Percentiles rank a stretch among this genome's conserved stretches.
phyloP scores from a whole-genome alignment of 2,797 vertebrate genomes.

The Pseudomugil tenellus region DNA sequence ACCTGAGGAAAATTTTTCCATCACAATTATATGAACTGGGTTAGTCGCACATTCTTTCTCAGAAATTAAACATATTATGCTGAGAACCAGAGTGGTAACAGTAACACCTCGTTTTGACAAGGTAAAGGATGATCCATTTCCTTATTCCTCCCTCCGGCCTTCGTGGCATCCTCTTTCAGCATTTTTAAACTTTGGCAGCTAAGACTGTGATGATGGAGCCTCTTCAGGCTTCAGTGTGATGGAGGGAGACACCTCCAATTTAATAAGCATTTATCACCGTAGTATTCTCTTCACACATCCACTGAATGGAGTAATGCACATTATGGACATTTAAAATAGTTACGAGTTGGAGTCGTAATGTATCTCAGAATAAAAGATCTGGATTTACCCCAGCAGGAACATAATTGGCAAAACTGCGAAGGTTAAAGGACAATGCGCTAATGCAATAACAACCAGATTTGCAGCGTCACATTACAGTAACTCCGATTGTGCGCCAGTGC shows the following conservation, averaged over 20 bases:
- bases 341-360: background rate
- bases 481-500: slow-evolving; percentile 60
- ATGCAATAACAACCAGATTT: slow-evolving; percentile 75
- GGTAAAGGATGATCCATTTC: slow-evolving; percentile 29
- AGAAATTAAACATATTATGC: slow-evolving; percentile 1
- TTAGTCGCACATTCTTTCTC: background rate
- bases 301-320: slow-evolving; percentile 17
- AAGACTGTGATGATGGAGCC: slow-evolving; percentile 52
- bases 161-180: slow-evolving; percentile 25
- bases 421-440: slow-evolving; percentile 65
- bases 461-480: slow-evolving; percentile 72
- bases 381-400: background rate
- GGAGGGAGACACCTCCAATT: slow-evolving; percentile 57
- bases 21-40: background rate
- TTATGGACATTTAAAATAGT: background rate
- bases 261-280: slow-evolving; percentile 57
- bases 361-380: background rate
- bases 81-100: background rate
- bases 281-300: slow-evolving; percentile 17
- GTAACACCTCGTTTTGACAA: slow-evolving; percentile 26
- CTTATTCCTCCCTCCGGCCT: slow-evolving; percentile 18
- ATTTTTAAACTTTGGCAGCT: slow-evolving; percentile 58
- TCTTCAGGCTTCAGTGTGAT: slow-evolving; percentile 61
- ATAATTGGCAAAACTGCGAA: slow-evolving; percentile 39
- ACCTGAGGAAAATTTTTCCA: background rate